Percentiles rank a stretch among this genome's conserved stretches.
These are phyloP conservation scores for Parazoanthus atlanticus DNA, from an alignment of 92 coral and sea anemone genomes.

Conservation along the genomic window DNA sequence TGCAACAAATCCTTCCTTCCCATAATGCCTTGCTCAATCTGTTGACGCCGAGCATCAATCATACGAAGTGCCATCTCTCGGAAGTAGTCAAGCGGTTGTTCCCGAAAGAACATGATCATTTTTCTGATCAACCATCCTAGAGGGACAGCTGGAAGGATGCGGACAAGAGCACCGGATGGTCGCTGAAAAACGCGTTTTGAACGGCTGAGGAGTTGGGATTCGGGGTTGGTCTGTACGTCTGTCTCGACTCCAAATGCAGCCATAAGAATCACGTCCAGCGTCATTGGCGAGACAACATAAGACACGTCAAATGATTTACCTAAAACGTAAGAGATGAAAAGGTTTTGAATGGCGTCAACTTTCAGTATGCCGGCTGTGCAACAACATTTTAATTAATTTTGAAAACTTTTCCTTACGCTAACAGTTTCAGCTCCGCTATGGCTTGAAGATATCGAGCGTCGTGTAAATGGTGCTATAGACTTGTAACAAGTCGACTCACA, in stretches of 20 bases:
- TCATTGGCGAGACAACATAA: slow-evolving; percentile 37
- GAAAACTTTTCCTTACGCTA: no score
- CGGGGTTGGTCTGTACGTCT: slow-evolving; percentile 64
- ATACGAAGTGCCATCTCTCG: slow-evolving; percentile 55
- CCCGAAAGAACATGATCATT: slow-evolving; percentile 35
- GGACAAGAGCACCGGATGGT: slow-evolving; percentile 24
- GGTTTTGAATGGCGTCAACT: background rate
- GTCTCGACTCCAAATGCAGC: slow-evolving; percentile 72
- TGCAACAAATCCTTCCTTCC: slow-evolving; percentile 75
- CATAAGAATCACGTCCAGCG: slow-evolving; percentile 68
- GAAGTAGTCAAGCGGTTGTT: slow-evolving; percentile 54
- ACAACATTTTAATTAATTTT: background rate
- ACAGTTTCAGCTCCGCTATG: no score
- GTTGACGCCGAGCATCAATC: slow-evolving; percentile 51
- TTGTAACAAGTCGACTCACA: no score
- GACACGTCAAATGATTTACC: slow-evolving; percentile 34
- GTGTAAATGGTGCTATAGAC: no score
- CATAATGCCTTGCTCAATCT: slow-evolving; percentile 32
- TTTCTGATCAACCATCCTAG: slow-evolving; percentile 39
- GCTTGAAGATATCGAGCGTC: no score
- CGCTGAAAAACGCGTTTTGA: slow-evolving; percentile 43
- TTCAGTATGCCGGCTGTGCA: background rate
- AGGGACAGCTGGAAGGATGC: slow-evolving; percentile 18
- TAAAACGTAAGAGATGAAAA: background rate
- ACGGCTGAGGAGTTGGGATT: slow-evolving; percentile 52